A percentile compares a stretch with the other conserved stretches of the same genome.
Conservation (phyloP, 1,140 invertebrate species). For the Camponotus floridanus region DNA sequence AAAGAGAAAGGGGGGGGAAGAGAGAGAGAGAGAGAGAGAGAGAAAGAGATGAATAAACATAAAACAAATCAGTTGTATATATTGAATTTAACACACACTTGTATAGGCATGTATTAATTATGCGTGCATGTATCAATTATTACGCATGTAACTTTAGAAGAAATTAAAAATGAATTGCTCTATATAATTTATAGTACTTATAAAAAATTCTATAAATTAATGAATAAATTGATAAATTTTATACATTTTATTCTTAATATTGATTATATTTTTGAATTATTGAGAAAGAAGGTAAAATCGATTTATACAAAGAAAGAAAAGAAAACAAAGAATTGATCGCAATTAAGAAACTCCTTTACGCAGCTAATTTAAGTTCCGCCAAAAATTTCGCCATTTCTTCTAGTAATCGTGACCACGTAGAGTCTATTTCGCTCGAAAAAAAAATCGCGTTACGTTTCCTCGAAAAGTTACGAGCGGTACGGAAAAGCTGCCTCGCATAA, state of each 20-base stretch:
- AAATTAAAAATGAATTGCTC: too few species aligned
- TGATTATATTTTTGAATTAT: too few species aligned
- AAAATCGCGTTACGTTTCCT: background rate
- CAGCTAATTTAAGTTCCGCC: background rate
- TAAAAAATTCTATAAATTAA: too few species aligned
- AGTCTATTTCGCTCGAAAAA: background rate
- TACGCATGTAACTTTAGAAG: too few species aligned
- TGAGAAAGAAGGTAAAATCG: background rate
- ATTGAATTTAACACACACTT: too few species aligned
- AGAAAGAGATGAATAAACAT: too few species aligned
- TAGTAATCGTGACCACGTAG: background rate
- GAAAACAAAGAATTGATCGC: conserved; percentile 19
- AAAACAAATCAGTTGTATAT: too few species aligned
- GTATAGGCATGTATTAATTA: too few species aligned
- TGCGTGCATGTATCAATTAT: too few species aligned
- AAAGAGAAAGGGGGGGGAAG: background rate
- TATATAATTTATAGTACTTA: too few species aligned
- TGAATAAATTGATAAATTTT: too few species aligned
- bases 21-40: background rate
- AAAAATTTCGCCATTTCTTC: conserved; percentile 8
- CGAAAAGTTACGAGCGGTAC: background rate
- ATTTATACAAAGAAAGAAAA: background rate
- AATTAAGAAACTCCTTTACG: background rate
- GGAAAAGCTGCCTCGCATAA: conserved; percentile 50
- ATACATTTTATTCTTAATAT: too few species aligned